A percentile compares a stretch with the other conserved stretches of the same genome.
These are phyloP conservation scores for Meiosimyza decipiens DNA, from an alignment of 2,888 invertebrate genomes.

Conservation along the genomic window DNA sequence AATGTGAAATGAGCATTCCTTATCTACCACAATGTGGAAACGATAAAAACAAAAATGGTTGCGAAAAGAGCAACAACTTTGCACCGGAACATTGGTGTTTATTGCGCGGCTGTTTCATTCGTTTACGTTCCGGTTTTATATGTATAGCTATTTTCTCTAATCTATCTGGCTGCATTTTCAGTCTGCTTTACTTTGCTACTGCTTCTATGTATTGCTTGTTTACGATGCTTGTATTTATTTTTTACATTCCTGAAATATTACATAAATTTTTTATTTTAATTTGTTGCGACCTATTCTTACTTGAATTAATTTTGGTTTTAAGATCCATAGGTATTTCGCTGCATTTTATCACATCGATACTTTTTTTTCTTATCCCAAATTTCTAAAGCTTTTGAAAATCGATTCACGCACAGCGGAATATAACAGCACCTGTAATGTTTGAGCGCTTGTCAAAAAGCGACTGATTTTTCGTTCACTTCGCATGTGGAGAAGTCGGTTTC, in stretches of 20 bases:
- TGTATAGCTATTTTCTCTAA: constrained; percentile 33
- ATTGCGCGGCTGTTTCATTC: constrained; percentile 9
- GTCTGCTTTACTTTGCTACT: too few species aligned
- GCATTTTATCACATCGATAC: constrained; percentile 1
- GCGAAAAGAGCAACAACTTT: constrained; percentile 21
- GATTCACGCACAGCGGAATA: constrained; percentile 45
- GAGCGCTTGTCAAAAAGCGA: constrained; percentile 57
- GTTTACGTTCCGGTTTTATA: constrained; percentile 21
- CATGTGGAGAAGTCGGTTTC: constrained; percentile 22
- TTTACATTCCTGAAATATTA: background rate
- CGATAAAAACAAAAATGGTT: background rate
- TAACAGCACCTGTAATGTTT: constrained; percentile 51
- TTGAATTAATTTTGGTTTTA: background rate
- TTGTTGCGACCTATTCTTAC: background rate
- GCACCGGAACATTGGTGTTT: background rate
- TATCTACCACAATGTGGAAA: constrained; percentile 34
- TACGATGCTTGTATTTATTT: background rate
- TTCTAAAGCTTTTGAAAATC: constrained; percentile 16
- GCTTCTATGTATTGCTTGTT: too few species aligned
- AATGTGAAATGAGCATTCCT: constrained; percentile 18
- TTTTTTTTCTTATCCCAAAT: background rate
- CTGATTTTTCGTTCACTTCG: constrained; percentile 55
- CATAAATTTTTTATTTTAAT: background rate
- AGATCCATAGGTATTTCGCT: background rate
- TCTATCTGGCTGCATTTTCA: constrained; percentile 4